Base-by-base conservation (phyloP, 1,140 invertebrate species). In the Ctenoplectra terminalis region DNA sequence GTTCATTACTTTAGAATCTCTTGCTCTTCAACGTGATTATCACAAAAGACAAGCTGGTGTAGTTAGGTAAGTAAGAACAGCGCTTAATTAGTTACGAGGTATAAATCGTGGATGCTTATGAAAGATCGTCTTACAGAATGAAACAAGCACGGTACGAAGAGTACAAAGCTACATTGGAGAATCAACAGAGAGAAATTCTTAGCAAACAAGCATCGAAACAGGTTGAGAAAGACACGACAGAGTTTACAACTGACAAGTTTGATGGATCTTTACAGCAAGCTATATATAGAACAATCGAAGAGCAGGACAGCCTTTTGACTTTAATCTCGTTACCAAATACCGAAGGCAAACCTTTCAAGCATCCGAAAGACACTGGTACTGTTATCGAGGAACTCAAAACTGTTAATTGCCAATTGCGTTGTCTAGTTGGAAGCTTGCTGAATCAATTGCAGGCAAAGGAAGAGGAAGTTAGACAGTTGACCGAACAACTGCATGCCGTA, bases 301-400 rank as follows among this genome's bases (percentile, higher is more conserved):
- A 96, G 88, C 95, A 95, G 29, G 95, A 96, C 84, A 94, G 94
- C 78, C 90, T 96, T n/a, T 82, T 92, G 72, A 93, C 72, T 85
- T 84, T 90, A 9, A 93, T 91, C 37, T 87, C 79, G 1, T 58
- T 90, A 48, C 85, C 88, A 43, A 82, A 85, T 20, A 80, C 83
- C n/a, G 82, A 91, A 9, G 85, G 90, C 34, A 90, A 92, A 83
- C 93, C 92, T 5, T 94, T 90, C 58, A 95, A 95, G 87, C 92
- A 92, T 84, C 95, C 95, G 3, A 96, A 96, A 91, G 94, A 95
- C 58, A 94, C 95, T 13, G 88, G 91, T 64, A 94, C 89, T 43
- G 94, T 96, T 50, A 94, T 96, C 64, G 95, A 96, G 90, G 95
- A 96, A 90, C 90, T 96, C 50, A 93, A 94, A 86, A 95, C 93